Evolutionary conservation across 2,888 invertebrate species (phyloP), one percentile per base, ranked within the genome.

Genomic region (Rhogogaster chlorosoma): DNA sequence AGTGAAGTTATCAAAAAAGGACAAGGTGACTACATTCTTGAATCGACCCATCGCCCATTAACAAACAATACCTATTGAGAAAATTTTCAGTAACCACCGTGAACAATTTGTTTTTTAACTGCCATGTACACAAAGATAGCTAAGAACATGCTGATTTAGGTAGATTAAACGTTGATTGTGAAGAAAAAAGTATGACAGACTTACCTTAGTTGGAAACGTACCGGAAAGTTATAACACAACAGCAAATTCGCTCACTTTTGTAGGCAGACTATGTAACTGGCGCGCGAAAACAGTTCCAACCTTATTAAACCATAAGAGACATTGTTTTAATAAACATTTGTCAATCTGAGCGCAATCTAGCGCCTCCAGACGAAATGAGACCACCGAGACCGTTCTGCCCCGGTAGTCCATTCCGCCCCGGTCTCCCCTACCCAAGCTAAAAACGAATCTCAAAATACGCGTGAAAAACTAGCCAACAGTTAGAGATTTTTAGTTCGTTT

Each of bases 391-490:
- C 61, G 61, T 61, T 61, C 61, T 61, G 26, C 61, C 61, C 61
- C 61, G 22, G 61, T 61, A 61, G 61, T 61, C 61, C 61, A 61
- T 61, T 61, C 12, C 61, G 61, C 61, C 61, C 61, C 61, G 26
- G 26, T 61, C 61, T 61, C 61, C 61, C 61, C 61, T 61, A 64
- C n/a, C n/a, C n/a, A n/a, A n/a, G n/a, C n/a, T n/a, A n/a, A n/a
- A n/a, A n/a, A n/a, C n/a, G n/a, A n/a, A n/a, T n/a, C n/a, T n/a
- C n/a, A n/a, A n/a, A n/a, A n/a, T n/a, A n/a, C n/a, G n/a, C n/a
- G n/a, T n/a, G n/a, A n/a, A n/a, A n/a, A n/a, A n/a, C n/a, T n/a
- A n/a, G n/a, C n/a, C n/a, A n/a, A n/a, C n/a, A n/a, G n/a, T n/a
- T n/a, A n/a, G n/a, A n/a, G n/a, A n/a, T n/a, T n/a, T n/a, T n/a